phyloP scores from a whole-genome alignment of 2,113 vertebrate genomes.

The Ancistrus triradiatus region DNA sequence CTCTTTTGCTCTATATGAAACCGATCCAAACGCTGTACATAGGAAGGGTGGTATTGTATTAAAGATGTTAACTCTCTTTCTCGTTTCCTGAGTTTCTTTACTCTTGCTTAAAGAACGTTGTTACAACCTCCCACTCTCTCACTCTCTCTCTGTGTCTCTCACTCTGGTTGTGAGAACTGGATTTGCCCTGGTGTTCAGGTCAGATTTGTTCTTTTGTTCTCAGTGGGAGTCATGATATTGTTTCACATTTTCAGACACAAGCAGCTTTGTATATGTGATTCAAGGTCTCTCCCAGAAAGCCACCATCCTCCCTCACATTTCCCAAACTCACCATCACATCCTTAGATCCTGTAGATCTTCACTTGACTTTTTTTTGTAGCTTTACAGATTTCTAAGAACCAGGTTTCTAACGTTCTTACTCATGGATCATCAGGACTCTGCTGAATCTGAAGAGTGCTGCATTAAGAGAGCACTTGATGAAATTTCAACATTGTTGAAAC shows the following conservation, averaged over 20 bases:
- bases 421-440: no score
- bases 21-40: no score
- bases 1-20: no score
- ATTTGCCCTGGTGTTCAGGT: not conserved
- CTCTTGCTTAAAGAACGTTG: no score
- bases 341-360: no score
- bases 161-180: not conserved
- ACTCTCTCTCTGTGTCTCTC: not conserved
- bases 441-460: no score
- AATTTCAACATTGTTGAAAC: no score
- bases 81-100: no score
- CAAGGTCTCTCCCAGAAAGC: not conserved
- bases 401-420: no score
- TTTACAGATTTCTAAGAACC: no score
- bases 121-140: conserved; percentile 3
- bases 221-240: not conserved
- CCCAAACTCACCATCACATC: not conserved
- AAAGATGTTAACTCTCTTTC: not conserved
- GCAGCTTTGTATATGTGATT: not conserved
- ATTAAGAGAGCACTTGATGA: no score
- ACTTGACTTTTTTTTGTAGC: no score
- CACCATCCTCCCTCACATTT: not conserved
- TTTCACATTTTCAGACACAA: not conserved
- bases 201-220: conserved; percentile 13
- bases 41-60: not conserved